Percentiles rank a stretch among this genome's conserved stretches.
These are phyloP conservation scores for Archips xylosteana DNA, from an alignment of 2,888 invertebrate genomes.

Conservation along the genomic window DNA sequence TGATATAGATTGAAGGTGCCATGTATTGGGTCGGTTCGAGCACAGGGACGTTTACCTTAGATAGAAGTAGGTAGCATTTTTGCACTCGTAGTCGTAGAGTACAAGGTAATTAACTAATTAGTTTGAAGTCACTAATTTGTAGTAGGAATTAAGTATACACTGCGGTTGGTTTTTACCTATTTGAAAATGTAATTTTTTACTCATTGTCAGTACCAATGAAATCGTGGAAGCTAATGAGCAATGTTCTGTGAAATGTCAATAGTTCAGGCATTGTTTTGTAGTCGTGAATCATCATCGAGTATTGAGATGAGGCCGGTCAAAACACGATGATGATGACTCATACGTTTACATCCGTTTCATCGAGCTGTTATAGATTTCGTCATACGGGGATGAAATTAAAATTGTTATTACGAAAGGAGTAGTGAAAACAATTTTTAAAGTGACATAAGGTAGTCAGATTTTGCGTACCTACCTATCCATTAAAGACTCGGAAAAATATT, in stretches of 20 bases:
- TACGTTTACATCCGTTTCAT: slow-evolving; percentile 29
- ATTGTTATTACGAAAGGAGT: background rate
- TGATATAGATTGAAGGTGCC: no score
- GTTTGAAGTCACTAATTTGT: background rate
- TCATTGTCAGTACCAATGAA: background rate
- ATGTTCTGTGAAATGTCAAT: slow-evolving; percentile 42
- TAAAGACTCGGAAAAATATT: no score
- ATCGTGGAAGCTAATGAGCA: slow-evolving; percentile 36
- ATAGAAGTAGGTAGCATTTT: no score
- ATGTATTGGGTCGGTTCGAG: no score
- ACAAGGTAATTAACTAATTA: no score
- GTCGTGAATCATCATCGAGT: slow-evolving; percentile 38
- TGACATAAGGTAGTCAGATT: no score
- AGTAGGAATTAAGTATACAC: background rate
- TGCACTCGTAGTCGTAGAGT: no score
- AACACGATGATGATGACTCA: slow-evolving; percentile 35
- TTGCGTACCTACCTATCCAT: no score
- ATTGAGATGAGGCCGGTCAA: slow-evolving; percentile 36
- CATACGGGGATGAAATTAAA: slow-evolving; percentile 8
- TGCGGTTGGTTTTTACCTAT: background rate
- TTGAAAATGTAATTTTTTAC: background rate
- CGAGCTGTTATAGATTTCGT: slow-evolving; percentile 23
- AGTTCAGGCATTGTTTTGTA: slow-evolving; percentile 39
- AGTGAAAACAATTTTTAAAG: no score
- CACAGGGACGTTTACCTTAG: no score